Conservation (phyloP, 2,888 invertebrate genomes). For the Ectobius pallidus region DNA sequence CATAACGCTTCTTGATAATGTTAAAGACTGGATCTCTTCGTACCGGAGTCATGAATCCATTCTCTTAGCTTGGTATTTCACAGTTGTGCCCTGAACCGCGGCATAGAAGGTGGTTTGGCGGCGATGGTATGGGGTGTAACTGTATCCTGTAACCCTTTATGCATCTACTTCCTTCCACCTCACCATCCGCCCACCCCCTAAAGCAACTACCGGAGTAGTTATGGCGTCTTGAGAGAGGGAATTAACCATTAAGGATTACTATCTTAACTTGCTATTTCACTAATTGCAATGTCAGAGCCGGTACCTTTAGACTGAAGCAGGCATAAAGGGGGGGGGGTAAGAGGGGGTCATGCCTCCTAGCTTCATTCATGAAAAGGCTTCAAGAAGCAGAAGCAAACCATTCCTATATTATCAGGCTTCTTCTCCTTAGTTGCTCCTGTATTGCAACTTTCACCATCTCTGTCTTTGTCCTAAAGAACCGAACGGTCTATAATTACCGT, state of each 20-base stretch:
- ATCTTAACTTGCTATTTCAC: conserved; percentile 50
- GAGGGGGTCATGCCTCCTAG: conserved; percentile 13
- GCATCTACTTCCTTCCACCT: background rate
- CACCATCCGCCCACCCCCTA: background rate
- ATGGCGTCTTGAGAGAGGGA: conserved; percentile 28
- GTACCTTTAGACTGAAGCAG: background rate
- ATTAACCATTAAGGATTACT: conserved; percentile 49
- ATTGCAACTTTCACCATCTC: conserved; percentile 1
- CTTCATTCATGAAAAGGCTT: conserved; percentile 22
- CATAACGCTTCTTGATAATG: background rate
- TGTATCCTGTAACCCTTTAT: conserved; percentile 17
- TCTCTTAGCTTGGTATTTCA: background rate
- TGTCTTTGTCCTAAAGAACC: background rate
- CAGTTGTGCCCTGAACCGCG: background rate
- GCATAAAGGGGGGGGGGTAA: background rate
- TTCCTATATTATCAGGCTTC: conserved; percentile 1
- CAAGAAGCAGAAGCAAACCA: background rate
- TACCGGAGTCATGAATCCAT: background rate
- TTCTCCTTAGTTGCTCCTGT: background rate
- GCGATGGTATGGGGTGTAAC: background rate
- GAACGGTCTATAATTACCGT: conserved; percentile 10
- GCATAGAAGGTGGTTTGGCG: too few species aligned
- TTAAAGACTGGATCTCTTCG: background rate
- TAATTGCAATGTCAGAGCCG: conserved; percentile 46
- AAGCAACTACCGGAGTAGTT: conserved; percentile 16